Evolutionary conservation across 2,888 invertebrate genomes (phyloP).

Genomic region (Conus canariensis): DNA sequence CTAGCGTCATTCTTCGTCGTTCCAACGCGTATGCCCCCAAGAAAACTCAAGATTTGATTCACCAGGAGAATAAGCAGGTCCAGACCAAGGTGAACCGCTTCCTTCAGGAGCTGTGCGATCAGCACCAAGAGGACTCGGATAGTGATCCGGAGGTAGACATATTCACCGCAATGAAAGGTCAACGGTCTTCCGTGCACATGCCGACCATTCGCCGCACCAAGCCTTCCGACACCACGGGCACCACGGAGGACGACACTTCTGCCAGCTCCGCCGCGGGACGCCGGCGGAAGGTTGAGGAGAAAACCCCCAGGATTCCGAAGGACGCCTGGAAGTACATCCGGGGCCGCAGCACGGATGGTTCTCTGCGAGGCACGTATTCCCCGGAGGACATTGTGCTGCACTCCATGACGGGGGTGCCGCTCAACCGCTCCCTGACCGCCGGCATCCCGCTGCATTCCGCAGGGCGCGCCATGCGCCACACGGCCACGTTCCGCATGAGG

Average conservation of each 20-base stretch:
- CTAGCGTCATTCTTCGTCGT: conserved; percentile 23
- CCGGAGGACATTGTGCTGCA: conserved; percentile 68
- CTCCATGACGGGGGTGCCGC: conserved; percentile 65
- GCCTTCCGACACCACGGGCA: not conserved
- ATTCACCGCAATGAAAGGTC: not conserved
- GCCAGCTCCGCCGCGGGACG: not conserved
- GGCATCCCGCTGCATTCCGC: conserved; percentile 65
- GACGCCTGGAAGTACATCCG: conserved; percentile 66
- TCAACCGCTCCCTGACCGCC: conserved; percentile 16
- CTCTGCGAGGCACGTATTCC: conserved; percentile 56
- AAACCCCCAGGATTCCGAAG: conserved; percentile 50
- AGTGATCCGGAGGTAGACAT: conserved; percentile 9
- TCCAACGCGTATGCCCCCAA: conserved; percentile 23
- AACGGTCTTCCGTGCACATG: conserved; percentile 4
- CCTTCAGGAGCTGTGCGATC: not conserved
- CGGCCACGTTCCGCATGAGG: conserved; percentile 74
- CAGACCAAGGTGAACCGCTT: conserved; percentile 34
- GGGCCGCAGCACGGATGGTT: conserved; percentile 57
- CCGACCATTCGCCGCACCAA: not conserved
- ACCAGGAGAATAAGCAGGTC: conserved; percentile 38
- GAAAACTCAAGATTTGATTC: conserved; percentile 34
- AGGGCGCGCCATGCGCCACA: conserved; percentile 70
- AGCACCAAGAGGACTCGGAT: conserved; percentile 2
- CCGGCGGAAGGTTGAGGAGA: not conserved
- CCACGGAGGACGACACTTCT: not conserved